These are phyloP conservation scores for Xestia c-nigrum DNA, from an alignment of 2,888 invertebrate species.

Conservation along the genomic window DNA sequence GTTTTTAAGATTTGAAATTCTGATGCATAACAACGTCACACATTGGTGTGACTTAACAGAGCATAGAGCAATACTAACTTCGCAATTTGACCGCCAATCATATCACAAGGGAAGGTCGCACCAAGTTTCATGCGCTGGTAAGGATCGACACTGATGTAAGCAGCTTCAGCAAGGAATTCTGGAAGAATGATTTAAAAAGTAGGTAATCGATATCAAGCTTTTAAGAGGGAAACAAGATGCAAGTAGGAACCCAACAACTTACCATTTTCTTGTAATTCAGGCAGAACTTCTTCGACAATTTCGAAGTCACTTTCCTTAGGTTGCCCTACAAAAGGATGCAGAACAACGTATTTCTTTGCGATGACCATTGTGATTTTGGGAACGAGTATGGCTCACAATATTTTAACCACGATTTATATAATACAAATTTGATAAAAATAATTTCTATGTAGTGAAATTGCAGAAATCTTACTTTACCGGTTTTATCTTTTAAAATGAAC, in stretches of 20 bases:
- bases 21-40: not conserved
- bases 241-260: slow-evolving; percentile 59
- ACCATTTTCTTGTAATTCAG: slow-evolving; percentile 92
- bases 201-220: not conserved
- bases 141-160: slow-evolving; percentile 93
- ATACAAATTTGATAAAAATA: slow-evolving; percentile 8
- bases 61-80: slow-evolving; percentile 82
- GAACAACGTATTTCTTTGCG: slow-evolving; percentile 91
- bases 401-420: not conserved
- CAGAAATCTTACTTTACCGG: slow-evolving; percentile 5
- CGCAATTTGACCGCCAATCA: slow-evolving; percentile 93
- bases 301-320: slow-evolving; percentile 91
- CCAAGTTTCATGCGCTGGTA: slow-evolving; percentile 89
- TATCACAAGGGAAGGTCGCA: slow-evolving; percentile 85
- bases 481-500: slow-evolving; percentile 11
- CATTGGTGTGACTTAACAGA: not conserved
- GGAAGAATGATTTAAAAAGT: slow-evolving; percentile 23
- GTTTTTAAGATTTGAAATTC: not conserved
- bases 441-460: slow-evolving; percentile 1
- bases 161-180: slow-evolving; percentile 92
- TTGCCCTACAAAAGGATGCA: slow-evolving; percentile 90
- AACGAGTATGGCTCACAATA: slow-evolving; percentile 7
- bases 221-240: not conserved
- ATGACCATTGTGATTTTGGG: slow-evolving; percentile 84
- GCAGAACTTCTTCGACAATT: slow-evolving; percentile 91